Base-by-base conservation (phyloP, 2,797 vertebrate species). In the Rallus crepitans region DNA sequence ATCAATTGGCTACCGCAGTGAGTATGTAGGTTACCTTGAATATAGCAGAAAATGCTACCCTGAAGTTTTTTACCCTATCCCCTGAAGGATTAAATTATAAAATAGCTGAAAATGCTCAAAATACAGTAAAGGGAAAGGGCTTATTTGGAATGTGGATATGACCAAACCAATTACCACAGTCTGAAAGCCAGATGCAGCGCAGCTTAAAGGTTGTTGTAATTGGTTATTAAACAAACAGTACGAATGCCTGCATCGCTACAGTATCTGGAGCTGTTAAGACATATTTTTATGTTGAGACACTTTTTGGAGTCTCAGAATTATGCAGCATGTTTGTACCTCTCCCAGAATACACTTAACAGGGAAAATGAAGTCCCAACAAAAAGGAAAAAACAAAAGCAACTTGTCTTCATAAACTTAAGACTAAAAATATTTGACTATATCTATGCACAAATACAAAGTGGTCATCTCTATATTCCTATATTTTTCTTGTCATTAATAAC, bases 11-110 rank as follows among this genome's bases (percentile, higher is more conserved):
- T 86, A 12, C 50, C 83, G 40, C 55, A 57, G 31, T 33, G 50
- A 57, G 7, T 68, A 82, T 60, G 30, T 53, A 93, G 82, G 60
- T 89, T 94, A 91, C 83, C 47, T 76, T 89, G 65, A 86, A 66
- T 77, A 39, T 3, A 84, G 39, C 53, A 87, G 60, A 83, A 93
- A 87, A 78, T 72, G 31, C 45, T 76, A 35, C 23, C 14, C 37
- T 69, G 50, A 83, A 71, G 27, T 92, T 82, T 96, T 55, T 63
- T 87, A 21, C 37, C 20, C 23, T 86, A 5, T 75, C 76, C 15
- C 40, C 33, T 65, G 57, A 69, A 60, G 42, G 25, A 87, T 60
- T 79, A 77, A 96, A 60, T 18, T 73, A 11, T 60, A 61, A 82
- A 87, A 78, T 28, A 68, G 39, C 42, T 59, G 28, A 69, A 84